Percentiles rank a stretch among this genome's conserved stretches.
These are phyloP conservation scores for Ceryle rudis DNA, from an alignment of 2,797 vertebrate species.

Conservation along the genomic window DNA sequence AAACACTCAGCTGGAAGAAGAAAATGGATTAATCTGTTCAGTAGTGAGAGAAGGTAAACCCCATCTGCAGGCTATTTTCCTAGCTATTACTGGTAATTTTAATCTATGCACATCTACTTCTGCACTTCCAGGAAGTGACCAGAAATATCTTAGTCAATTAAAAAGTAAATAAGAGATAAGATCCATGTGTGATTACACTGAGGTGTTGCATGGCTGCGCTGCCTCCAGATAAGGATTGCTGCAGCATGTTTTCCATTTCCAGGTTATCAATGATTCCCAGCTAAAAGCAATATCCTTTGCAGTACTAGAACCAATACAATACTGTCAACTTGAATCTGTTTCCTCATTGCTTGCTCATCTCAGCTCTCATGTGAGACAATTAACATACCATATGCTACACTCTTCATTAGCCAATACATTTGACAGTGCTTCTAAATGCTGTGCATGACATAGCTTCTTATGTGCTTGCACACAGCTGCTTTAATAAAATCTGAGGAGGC, in stretches of 20 bases:
- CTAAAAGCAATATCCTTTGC: not conserved
- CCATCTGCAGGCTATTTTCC: not conserved
- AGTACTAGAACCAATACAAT: not conserved
- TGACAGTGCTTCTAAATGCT: not conserved
- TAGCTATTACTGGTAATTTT: not conserved
- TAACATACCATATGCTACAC: not conserved
- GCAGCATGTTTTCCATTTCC: not conserved
- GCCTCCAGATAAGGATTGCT: not conserved
- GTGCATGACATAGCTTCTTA: not conserved
- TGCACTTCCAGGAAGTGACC: not conserved
- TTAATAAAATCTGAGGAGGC: not conserved
- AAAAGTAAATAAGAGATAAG: not conserved
- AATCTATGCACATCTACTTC: not conserved
- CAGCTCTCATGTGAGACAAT: not conserved
- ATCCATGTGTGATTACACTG: not conserved
- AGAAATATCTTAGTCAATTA: not conserved
- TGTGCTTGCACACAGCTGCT: not conserved
- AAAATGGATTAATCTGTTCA: not conserved
- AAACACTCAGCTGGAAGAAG: not conserved
- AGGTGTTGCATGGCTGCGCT: rapidly evolving
- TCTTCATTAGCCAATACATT: not conserved
- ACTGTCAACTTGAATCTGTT: not conserved
- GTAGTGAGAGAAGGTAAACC: not conserved
- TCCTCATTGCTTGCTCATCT: not conserved
- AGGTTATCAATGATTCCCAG: not conserved